phyloP scores from a whole-genome alignment of 35 echinoderm and acorn worm genomes.

The Lytechinus variegatus region DNA sequence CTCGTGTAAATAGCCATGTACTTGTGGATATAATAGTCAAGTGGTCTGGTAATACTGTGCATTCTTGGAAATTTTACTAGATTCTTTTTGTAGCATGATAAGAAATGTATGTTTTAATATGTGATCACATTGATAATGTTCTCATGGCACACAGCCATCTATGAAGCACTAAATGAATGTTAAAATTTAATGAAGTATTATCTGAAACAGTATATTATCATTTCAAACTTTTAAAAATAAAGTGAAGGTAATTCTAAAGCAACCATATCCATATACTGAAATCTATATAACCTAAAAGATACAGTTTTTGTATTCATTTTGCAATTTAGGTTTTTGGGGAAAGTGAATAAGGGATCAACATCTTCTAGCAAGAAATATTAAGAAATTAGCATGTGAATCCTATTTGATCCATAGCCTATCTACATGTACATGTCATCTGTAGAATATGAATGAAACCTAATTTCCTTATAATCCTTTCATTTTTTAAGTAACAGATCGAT shows the following conservation, averaged over 20 bases:
- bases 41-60: slow-evolving; percentile 37
- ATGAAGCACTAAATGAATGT: neutral
- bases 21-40: slow-evolving; percentile 33
- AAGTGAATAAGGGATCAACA: neutral
- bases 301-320: slow-evolving; percentile 10
- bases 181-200: neutral
- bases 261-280: neutral
- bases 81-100: slow-evolving; percentile 20
- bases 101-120: neutral
- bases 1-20: slow-evolving; percentile 19
- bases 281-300: neutral
- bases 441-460: neutral
- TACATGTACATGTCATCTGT: neutral
- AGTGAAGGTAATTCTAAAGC: neutral
- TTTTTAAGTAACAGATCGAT: neutral
- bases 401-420: neutral
- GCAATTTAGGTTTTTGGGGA: neutral
- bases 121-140: neutral
- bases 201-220: neutral
- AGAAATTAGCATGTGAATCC: neutral
- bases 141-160: neutral
- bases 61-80: neutral
- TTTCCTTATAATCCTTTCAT: neutral
- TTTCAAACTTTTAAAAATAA: neutral
- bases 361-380: neutral